Evolutionary conservation across 1,140 invertebrate genomes (phyloP).

Genomic region (Hypothenemus hampei): DNA sequence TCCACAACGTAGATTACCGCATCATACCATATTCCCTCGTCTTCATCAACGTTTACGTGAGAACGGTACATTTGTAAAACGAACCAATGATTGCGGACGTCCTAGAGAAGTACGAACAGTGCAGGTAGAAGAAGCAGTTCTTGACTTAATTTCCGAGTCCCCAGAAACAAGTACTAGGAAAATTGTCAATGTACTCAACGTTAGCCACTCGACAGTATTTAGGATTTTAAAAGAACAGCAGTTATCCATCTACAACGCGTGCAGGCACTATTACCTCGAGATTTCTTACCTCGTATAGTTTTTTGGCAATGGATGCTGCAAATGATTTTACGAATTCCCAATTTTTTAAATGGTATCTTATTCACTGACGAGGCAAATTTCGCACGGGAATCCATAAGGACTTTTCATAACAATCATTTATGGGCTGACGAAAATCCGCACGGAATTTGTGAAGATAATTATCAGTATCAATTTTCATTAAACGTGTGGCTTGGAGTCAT

Average conservation of each 20-base stretch:
- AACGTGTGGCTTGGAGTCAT: slow-evolving; percentile 43
- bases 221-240: slow-evolving; percentile 26
- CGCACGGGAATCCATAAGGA: slow-evolving; percentile 39
- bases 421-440: slow-evolving; percentile 45
- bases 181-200: slow-evolving; percentile 18
- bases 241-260: slow-evolving; percentile 26
- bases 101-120: slow-evolving; percentile 21
- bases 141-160: slow-evolving; percentile 12
- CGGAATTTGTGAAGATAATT: slow-evolving; percentile 35
- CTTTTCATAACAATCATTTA: slow-evolving; percentile 44
- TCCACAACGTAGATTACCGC: slow-evolving; percentile 15
- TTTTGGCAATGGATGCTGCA: slow-evolving; percentile 20
- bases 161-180: slow-evolving; percentile 22
- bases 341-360: slow-evolving; percentile 35
- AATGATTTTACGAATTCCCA: slow-evolving; percentile 12
- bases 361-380: slow-evolving; percentile 43
- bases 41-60: slow-evolving; percentile 23
- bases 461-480: slow-evolving; percentile 42
- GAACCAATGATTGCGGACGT: slow-evolving; percentile 6
- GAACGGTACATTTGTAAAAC: slow-evolving; percentile 22
- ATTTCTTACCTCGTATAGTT: slow-evolving; percentile 21
- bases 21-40: slow-evolving; percentile 23
- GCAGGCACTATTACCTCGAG: slow-evolving; percentile 18
- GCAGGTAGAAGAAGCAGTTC: slow-evolving; percentile 24
- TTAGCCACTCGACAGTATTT: slow-evolving; percentile 17